phyloP scores from a whole-genome alignment of 2,113 vertebrate species.

The Accipiter cooperii region DNA sequence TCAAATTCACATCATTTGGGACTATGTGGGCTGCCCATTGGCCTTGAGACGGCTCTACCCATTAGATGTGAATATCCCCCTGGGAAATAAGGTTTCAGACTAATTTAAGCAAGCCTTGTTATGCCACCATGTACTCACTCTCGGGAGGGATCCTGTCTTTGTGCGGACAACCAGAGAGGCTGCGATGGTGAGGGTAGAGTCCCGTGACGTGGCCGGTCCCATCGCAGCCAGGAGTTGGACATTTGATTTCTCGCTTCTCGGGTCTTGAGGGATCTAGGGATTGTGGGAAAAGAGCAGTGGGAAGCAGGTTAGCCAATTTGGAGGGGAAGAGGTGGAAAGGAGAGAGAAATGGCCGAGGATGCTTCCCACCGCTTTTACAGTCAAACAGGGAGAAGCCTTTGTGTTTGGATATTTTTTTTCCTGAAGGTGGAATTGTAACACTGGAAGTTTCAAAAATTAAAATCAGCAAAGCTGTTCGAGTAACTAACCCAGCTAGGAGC shows the following conservation, averaged over 20 bases:
- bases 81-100: neutral
- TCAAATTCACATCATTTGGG: neutral
- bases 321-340: neutral
- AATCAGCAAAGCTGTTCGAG: neutral
- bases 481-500: accelerated
- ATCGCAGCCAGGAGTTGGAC: conserved; percentile 95
- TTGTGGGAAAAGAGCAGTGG: neutral
- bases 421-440: neutral
- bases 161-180: conserved; percentile 97
- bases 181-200: conserved; percentile 96
- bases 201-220: conserved; percentile 96
- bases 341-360: neutral
- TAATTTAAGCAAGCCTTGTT: neutral
- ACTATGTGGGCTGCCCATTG: neutral
- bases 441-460: neutral
- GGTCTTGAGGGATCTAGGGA: conserved; percentile 84
- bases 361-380: neutral
- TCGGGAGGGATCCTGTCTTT: conserved; percentile 98
- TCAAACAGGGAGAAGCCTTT: neutral
- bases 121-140: conserved; percentile 78
- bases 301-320: neutral
- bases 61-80: neutral
- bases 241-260: conserved; percentile 97
- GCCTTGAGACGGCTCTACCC: neutral
- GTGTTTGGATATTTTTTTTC: neutral